Base-by-base conservation (phyloP, 2,113 vertebrate genomes). In the Alligator mississippiensis region DNA sequence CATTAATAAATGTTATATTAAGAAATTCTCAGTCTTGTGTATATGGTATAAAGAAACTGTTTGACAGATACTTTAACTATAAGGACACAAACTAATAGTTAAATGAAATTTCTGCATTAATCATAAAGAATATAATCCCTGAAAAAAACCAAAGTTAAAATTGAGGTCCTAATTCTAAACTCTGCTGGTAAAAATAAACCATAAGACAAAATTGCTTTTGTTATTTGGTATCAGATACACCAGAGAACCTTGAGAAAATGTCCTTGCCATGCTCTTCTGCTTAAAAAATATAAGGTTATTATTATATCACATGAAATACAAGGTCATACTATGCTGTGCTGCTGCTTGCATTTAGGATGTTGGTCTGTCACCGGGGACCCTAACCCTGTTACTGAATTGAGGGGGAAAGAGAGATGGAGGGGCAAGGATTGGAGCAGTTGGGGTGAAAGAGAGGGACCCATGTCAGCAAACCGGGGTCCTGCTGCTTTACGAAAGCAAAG, bases 281-380 rank as follows among this genome's bases (percentile, higher is more conserved):
- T 34, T 38, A 90, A 17, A 93, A 63, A 84, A 92, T 30, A 7
- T 4, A 79, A 88, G 77, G 60, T 91, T 91, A 82, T 84, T 77
- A 28, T 80, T 88, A 85, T 0, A 0, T 83, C 88, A 93, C 83
- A 94, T 54, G 12, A 93, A 95, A 86, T 58, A 90, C 59, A 14
- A 1, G 1, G 77, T 70, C 84, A 87, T 85, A 93, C 90, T 68
- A 79, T 3, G 75, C 21, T 83, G 15, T 64, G 75, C 17, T 82
- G 89, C n/a, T 34, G 10, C 58, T 88, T 95, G 94, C 90, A 94
- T 77, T 87, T 93, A 93, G 75, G 79, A 79, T 87, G 83, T 68
- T 79, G 68, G 84, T 86, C 87, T 72, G n/a, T 87, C 7, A 47
- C 47, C 47, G 7, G 47, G 47, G 47, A 47, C 47, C 47, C 47